Evolutionary conservation across 2,113 vertebrate genomes (phyloP).

Genomic region (Ochotona curzoniae): DNA sequence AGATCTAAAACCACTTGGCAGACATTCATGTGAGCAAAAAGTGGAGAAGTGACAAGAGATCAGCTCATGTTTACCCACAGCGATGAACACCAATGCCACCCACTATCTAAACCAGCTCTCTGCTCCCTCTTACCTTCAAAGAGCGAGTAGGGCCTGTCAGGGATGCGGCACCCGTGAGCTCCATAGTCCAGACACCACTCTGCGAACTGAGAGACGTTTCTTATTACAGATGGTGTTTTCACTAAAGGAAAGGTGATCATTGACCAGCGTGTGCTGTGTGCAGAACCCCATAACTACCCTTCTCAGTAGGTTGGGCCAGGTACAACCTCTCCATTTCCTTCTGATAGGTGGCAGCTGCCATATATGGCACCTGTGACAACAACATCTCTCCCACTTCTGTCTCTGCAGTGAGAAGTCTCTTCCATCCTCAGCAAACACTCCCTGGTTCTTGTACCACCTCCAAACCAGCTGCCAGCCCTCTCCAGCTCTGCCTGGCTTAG

Average conservation of each 20-base stretch:
- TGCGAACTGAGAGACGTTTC: constrained; percentile 89
- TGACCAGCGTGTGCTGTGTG: too few species aligned
- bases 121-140: constrained; percentile 93
- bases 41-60: not conserved
- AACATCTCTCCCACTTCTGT: too few species aligned
- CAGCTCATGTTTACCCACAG: not conserved
- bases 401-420: not conserved
- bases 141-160: constrained; percentile 97
- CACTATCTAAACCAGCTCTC: not conserved
- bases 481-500: too few species aligned
- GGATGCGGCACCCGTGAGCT: constrained; percentile 96
- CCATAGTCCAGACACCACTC: constrained; percentile 99
- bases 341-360: not conserved
- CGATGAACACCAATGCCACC: fast-evolving
- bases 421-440: too few species aligned
- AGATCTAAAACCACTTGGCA: not conserved
- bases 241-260: not conserved
- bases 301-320: too few species aligned
- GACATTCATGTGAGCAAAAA: not conserved
- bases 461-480: too few species aligned
- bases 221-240: not conserved
- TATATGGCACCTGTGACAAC: too few species aligned
- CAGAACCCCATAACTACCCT: not conserved
- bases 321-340: not conserved
- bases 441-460: too few species aligned